Conservation (phyloP, 2,113 vertebrate genomes). For the Burhinus oedicnemus region DNA sequence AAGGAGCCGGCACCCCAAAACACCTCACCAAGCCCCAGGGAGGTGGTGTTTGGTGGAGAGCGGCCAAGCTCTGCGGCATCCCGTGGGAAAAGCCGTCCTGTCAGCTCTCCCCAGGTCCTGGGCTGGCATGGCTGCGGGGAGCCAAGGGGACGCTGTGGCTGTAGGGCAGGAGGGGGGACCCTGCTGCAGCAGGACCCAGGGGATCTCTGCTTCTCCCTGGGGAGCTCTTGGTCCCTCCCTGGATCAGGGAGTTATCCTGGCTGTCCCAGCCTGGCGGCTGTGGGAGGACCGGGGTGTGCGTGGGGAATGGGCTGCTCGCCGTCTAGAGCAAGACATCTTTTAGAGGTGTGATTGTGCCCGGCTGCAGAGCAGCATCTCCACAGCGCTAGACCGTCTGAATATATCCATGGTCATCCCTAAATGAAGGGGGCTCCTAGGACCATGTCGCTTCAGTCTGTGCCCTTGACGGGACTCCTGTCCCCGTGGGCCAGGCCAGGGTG, state of each 20-base stretch:
- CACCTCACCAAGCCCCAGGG: rapidly evolving
- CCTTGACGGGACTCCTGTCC: neutral
- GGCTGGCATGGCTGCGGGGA: rapidly evolving
- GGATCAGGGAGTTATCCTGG: neutral
- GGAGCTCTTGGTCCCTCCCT: neutral
- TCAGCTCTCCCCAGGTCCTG: neutral
- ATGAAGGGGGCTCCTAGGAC: neutral
- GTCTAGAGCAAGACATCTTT: rapidly evolving
- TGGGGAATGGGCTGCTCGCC: neutral
- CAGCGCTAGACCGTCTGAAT: rapidly evolving
- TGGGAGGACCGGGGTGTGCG: neutral
- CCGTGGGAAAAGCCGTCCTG: rapidly evolving
- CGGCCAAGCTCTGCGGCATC: rapidly evolving
- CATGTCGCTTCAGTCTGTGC: rapidly evolving
- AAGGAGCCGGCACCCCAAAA: neutral
- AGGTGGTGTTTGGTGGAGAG: neutral
- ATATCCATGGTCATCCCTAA: neutral
- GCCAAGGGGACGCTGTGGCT: rapidly evolving
- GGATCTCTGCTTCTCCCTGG: neutral
- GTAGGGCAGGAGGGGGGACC: neutral
- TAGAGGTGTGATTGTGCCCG: rapidly evolving
- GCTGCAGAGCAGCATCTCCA: neutral
- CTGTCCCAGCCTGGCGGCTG: rapidly evolving
- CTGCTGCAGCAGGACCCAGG: rapidly evolving
- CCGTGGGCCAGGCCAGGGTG: neutral